A percentile compares a stretch with the other conserved stretches of the same genome.
Conservation (phyloP, 2,888 invertebrate species). For the Caenorhabditis imperialis region DNA sequence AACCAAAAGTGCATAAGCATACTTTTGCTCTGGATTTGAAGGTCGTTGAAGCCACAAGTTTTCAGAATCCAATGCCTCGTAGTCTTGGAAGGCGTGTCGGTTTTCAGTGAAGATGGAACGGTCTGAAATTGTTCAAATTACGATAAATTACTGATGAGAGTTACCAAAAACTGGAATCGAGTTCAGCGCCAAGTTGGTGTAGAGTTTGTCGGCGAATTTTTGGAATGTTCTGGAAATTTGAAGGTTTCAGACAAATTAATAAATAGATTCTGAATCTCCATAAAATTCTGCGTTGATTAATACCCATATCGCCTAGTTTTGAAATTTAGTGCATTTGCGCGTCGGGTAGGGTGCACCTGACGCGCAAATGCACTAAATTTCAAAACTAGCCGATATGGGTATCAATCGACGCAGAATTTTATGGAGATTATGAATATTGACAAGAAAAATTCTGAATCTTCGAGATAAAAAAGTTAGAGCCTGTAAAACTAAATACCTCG, state of each 20-base stretch:
- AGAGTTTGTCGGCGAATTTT: conserved; percentile 37
- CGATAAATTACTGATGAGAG: background rate
- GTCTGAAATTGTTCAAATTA: conserved; percentile 3
- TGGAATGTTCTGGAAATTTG: conserved; percentile 16
- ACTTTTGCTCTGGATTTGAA: background rate
- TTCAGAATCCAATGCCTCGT: background rate
- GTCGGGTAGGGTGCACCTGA: no score
- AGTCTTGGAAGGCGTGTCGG: background rate
- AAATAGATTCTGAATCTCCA: background rate
- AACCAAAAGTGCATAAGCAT: conserved; percentile 10
- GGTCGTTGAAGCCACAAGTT: background rate
- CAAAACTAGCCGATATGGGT: no score
- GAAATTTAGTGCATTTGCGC: no score
- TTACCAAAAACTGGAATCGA: conserved; percentile 22
- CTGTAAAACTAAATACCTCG: no score
- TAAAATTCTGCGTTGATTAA: background rate
- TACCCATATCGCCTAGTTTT: no score
- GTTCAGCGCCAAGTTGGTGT: conserved; percentile 20
- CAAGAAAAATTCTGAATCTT: no score
- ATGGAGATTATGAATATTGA: no score
- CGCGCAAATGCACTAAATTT: no score
- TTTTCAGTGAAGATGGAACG: conserved; percentile 1
- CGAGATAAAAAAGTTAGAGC: no score
- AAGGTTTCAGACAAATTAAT: background rate
- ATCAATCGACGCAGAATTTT: no score